These are phyloP conservation scores for Scaptomyza pallida DNA, from an alignment of 1,140 invertebrate genomes.

Conservation along the genomic window DNA sequence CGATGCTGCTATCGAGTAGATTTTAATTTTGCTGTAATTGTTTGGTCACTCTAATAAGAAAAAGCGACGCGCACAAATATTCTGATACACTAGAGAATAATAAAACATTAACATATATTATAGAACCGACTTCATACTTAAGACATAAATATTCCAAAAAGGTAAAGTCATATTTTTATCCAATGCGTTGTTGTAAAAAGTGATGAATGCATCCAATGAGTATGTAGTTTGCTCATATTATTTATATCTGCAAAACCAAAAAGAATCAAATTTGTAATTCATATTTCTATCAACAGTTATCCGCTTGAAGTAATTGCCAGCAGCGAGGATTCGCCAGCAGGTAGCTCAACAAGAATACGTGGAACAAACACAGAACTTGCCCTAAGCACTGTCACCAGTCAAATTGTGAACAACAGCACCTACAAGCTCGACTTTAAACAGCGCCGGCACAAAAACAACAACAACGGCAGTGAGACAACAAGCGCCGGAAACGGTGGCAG, in stretches of 20 bases:
- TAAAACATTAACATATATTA: too few relatives aligned
- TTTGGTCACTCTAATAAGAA: too few relatives aligned
- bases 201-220: slow-evolving; percentile 22
- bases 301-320: slow-evolving; percentile 48
- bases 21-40: too few relatives aligned
- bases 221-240: slow-evolving; percentile 3
- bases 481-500: slow-evolving; percentile 30
- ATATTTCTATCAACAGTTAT: slow-evolving; percentile 42
- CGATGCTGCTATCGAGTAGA: too few relatives aligned
- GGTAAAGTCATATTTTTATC: neutral
- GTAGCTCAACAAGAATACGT: slow-evolving; percentile 43
- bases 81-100: too few relatives aligned
- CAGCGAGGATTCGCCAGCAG: slow-evolving; percentile 33
- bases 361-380: slow-evolving; percentile 66
- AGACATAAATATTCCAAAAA: too few relatives aligned
- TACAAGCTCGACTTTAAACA: slow-evolving; percentile 75
- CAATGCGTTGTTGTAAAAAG: slow-evolving; percentile 17
- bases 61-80: too few relatives aligned
- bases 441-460: slow-evolving; percentile 67
- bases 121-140: too few relatives aligned
- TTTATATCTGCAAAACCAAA: neutral
- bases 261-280: neutral
- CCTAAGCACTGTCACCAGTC: slow-evolving; percentile 66
- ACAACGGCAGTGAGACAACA: slow-evolving; percentile 40
- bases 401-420: slow-evolving; percentile 69